These are phyloP conservation scores for Bradynema listronoti DNA, from an alignment of 1,140 invertebrate species.

Conservation along the genomic window DNA sequence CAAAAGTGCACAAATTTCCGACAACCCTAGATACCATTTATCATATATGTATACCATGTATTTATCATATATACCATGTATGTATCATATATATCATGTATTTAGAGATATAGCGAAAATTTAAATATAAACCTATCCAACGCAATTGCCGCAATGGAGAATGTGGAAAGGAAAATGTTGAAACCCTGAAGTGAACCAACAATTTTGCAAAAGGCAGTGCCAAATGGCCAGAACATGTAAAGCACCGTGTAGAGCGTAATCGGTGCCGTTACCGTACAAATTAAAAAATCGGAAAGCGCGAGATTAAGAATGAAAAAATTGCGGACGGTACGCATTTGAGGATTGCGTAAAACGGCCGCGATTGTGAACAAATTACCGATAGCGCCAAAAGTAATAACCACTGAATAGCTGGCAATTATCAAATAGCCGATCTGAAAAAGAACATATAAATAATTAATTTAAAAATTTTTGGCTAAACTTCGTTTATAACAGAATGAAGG, in stretches of 20 bases:
- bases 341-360: constrained; percentile 47
- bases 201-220: constrained; percentile 53
- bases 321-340: constrained; percentile 47
- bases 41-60: too few species aligned
- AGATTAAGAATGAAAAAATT: constrained; percentile 58
- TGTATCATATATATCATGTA: too few species aligned
- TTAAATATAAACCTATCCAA: constrained; percentile 56
- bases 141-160: constrained; percentile 59
- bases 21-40: too few species aligned
- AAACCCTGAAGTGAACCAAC: constrained; percentile 56
- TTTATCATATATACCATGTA: too few species aligned
- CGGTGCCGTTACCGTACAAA: constrained; percentile 57
- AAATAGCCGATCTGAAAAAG: constrained; percentile 44
- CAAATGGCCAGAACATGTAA: constrained; percentile 58
- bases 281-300: constrained; percentile 54
- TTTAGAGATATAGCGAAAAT: too few species aligned
- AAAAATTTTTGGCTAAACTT: too few species aligned
- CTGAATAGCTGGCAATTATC: too few species aligned
- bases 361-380: constrained; percentile 52
- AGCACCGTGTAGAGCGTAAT: constrained; percentile 55
- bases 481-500: too few species aligned
- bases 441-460: constrained; percentile 17
- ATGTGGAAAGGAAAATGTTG: constrained; percentile 59
- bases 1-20: too few species aligned
- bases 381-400: constrained; percentile 46